These are phyloP conservation scores for Phymatocera aterrima DNA, from an alignment of 2,888 invertebrate genomes.

Conservation along the genomic window DNA sequence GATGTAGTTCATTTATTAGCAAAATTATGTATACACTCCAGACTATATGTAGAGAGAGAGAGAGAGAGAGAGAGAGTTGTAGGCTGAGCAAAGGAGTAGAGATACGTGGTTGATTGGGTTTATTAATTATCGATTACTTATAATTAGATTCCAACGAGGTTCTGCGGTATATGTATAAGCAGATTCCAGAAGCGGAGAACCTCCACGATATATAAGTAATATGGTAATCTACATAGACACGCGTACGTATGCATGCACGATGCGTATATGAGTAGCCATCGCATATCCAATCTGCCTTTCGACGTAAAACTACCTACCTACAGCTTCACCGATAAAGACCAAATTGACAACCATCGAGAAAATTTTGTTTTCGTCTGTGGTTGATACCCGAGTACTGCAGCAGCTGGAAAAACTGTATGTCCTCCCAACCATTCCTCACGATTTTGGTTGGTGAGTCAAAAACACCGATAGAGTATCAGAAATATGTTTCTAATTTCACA, in stretches of 20 bases:
- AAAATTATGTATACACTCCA: background rate
- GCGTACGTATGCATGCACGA: background rate
- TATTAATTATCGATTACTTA: conserved; percentile 42
- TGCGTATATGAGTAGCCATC: background rate
- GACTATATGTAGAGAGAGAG: background rate
- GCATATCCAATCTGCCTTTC: background rate
- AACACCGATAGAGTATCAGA: no score
- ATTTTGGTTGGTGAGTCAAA: no score
- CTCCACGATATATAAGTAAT: background rate
- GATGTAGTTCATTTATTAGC: conserved; percentile 1
- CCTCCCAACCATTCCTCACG: no score
- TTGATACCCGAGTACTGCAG: background rate
- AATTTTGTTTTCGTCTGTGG: conserved; percentile 2
- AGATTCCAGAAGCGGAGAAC: conserved; percentile 13
- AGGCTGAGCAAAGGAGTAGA: conserved; percentile 8
- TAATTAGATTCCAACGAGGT: conserved; percentile 24
- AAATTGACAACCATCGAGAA: conserved; percentile 23
- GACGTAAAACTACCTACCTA: background rate
- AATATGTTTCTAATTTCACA: no score
- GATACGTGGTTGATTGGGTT: conserved; percentile 12
- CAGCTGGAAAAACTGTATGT: background rate
- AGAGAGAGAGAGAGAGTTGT: background rate
- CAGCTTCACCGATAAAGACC: conserved; percentile 21
- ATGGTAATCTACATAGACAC: background rate
- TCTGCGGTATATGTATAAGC: conserved; percentile 26